Base-by-base conservation (phyloP, 2,797 vertebrate species). In the Etheostoma perlongum region DNA sequence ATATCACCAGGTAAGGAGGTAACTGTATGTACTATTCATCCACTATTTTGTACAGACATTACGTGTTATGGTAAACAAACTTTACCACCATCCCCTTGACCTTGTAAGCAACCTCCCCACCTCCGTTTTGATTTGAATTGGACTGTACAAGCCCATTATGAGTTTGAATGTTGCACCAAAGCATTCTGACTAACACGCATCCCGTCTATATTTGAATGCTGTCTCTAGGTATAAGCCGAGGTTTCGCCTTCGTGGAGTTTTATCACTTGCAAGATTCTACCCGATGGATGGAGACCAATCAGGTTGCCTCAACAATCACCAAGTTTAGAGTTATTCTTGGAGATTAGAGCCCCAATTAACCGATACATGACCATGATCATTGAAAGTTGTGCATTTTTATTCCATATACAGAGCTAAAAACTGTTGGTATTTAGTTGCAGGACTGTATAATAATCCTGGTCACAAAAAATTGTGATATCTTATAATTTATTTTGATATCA, bases 201-300 rank as follows among this genome's bases (percentile, higher is more conserved):
- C 97, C 98, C 98, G 97, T 99, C 98, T 99, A 99, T 99, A 99
- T 99, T 97, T 99, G 98, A 99, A 99, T 99, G 98, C 98, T 99
- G 98, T 98, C 98, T 99, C 98, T 99, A 99, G 98, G 98, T 99
- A 98, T 99, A 99, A 99, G 98, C 98, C 97, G 98, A 97, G 98
- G 98, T 98, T 99, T 99, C 97, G 98, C 98, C 98, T 99, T 99
- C 98, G 97, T 99, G 98, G 98, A 99, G 97, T 99, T 99, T 99
- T 99, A 99, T 99, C 98, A 99, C 98, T 99, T 99, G 98, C 98
- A 99, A 99, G 98, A 99, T 99, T 97, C 98, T 98, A 98, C 98
- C 96, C 97, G 98, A 97, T 99, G 98, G 98, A 99, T 99, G 98
- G 98, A 99, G 99, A 99, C 98, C 98, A 99, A 99, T 99, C 98